Evolutionary conservation across 2,888 invertebrate species (phyloP), one percentile per base, ranked within the genome.

Genomic region (Dryobotodes eremita): DNA sequence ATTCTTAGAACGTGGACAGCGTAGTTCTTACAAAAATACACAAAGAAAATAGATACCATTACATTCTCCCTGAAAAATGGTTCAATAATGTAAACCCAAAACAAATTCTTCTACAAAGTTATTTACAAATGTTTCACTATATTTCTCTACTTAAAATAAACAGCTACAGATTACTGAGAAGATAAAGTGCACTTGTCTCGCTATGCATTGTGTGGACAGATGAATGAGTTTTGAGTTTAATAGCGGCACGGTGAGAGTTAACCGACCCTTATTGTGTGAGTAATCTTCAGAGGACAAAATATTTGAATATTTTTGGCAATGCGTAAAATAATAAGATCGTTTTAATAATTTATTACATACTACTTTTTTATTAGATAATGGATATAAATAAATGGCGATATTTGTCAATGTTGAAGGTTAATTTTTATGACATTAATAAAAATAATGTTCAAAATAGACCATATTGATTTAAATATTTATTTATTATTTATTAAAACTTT

Each of bases 191-290:
- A 68, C 70, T 53, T 84, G 57, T 26, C 23, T 65, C 15, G 17
- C 11, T 53, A 36, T 31, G 8, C 36, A 11, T 65, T 70, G 42
- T 65, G 46, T 42, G 20, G 4, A n/a, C 8, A 70, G 48, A 70
- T 66, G 11, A 73, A 75, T 75, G 69, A 66, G 55, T 72, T 73
- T 73, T 75, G 69, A 66, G 55, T 72, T 73, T 73, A 75, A 46
- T 57, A 53, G 17, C 57, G 15, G 15, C 57, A 59, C 82, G 75
- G 69, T 86, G 74, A 75, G 55, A 20, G 55, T 65, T 46, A 75
- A 48, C 57, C 50, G 8, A 85, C 61, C 57, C n/a, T 23, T 36
- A 53, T 59, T 75, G 61, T 82, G 2, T 66, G n/a, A 36, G 15
- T 59, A 53, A 55, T 69, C 46, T 53, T 46, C 15, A 73, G 53